phyloP scores from a whole-genome alignment of 2,888 invertebrate species.

The Nymphalis polychloros region DNA sequence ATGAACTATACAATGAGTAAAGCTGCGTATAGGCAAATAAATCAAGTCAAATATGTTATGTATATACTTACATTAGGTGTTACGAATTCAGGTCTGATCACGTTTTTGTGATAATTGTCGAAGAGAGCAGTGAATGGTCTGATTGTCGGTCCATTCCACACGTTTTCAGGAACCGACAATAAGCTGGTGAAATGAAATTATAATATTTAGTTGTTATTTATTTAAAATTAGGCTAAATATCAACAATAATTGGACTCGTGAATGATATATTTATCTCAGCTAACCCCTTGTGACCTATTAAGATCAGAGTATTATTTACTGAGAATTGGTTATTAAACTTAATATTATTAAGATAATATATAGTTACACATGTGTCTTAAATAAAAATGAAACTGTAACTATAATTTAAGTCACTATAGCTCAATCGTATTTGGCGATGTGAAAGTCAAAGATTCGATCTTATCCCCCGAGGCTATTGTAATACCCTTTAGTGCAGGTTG shows the following conservation, averaged over 20 bases:
- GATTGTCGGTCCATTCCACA: conserved; percentile 85
- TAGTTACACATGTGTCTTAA: no score
- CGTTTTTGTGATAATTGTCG: conserved; percentile 89
- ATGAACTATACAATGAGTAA: neutral
- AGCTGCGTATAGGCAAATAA: neutral
- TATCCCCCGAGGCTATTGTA: no score
- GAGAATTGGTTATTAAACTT: conserved; percentile 2
- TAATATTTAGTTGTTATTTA: neutral
- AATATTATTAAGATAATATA: neutral
- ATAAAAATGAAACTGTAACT: neutral
- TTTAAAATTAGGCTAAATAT: neutral
- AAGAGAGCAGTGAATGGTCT: conserved; percentile 85
- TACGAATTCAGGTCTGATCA: conserved; percentile 84
- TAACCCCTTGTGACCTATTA: conserved; percentile 15
- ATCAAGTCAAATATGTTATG: neutral
- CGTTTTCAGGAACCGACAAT: conserved; percentile 83
- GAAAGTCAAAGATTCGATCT: no score
- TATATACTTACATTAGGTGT: conserved; percentile 75
- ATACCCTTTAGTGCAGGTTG: no score
- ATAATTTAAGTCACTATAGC: neutral
- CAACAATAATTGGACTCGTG: neutral
- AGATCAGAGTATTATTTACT: neutral
- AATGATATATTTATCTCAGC: conserved; percentile 14
- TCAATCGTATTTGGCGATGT: no score
- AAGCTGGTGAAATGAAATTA: conserved; percentile 74